Base-by-base conservation (phyloP, 2,113 vertebrate genomes). In the Istiophorus platypterus region DNA sequence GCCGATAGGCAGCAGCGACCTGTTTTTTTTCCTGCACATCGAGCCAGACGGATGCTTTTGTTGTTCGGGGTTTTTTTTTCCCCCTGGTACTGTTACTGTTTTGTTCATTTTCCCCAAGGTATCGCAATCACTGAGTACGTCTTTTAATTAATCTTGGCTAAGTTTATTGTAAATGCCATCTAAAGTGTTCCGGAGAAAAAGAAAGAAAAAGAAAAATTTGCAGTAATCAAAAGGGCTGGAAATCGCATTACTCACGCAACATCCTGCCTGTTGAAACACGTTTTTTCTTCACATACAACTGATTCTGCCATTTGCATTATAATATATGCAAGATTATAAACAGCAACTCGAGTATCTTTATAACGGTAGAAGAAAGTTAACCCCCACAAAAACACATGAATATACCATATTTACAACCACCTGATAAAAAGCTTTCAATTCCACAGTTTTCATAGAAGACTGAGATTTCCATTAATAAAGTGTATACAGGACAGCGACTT, bases 1-100 rank as follows among this genome's bases (percentile, higher is more conserved):
- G 67, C 52, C 41, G 58, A 15, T 24, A 41, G 56, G 47, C 76
- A 78, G 54, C 72, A 49, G 37, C 72, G 79, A 86, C 68, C 78
- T 71, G 65, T 12, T 69, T 82, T 41, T 26, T 52, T 65, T 17
- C 14, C 65, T 22, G 11, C 9, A 58, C 42, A n/a, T 14, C 13
- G 0, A 42, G n/a, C 42, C 26, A 31, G 63, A 72, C 39, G 20
- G 20, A 52, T 34, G 24, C 13, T 26, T 13, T 29, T 31, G 20
- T 34, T 54, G 57, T 52, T 41, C 18, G 45, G 3, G 3, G 6
- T 4, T 34, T 34, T 34, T 4, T 34, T 34, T 34, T 34, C 3
- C 3, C 3, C 31, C n/a, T n/a, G n/a, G n/a, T n/a, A n/a, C n/a
- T n/a, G n/a, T n/a, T 3, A 0, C 13, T 7, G n/a, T 49, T 83